Evolutionary conservation across 2,888 invertebrate genomes (phyloP), one percentile per base, ranked within the genome.

Genomic region (Sisyra nigra): DNA sequence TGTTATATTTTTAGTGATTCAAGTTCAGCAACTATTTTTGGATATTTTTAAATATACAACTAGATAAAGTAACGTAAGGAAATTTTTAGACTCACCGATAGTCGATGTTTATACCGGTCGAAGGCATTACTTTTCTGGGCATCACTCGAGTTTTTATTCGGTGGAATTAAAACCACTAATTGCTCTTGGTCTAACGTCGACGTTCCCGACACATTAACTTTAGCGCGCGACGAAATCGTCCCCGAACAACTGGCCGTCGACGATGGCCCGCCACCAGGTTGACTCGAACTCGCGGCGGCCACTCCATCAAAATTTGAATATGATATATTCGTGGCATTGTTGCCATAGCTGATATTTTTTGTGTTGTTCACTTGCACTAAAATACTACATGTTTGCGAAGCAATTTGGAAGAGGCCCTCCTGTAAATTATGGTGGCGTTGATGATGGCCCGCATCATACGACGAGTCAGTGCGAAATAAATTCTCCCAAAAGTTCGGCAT

Each of bases 281-380:
- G 14, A 3, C 14, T 35, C 3, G 35, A 13, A 2, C 31, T 14
- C 17, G 40, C 14, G 2, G 40, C 17, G 7, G 40, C 18, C 8
- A 31, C 14, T 32, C 14, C 14, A 3, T 15, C n/a, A 39, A 63
- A 50, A 48, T 56, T 60, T 48, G 62, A 73, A 54, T 72, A 71
- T 55, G 73, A 72, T 52, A 78, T 74, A 57, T 75, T 78, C 44
- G 74, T 66, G 47, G 68, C 62, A 51, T 74, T 70, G 54, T 74
- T 71, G 40, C 78, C 74, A 52, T 76, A 76, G 53, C 76, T 79
- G 47, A 80, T 79, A 57, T 80, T 80, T 59, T 80, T 79, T 39
- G 80, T 80, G 53, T 80, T 80, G 58, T 80, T 76, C 49, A 80
- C 79, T 70, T 81, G 80, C 44, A 82, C 80, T 47, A 82, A 63